phyloP scores from a whole-genome alignment of 1,140 invertebrate species.

The Papilio aristodemus region DNA sequence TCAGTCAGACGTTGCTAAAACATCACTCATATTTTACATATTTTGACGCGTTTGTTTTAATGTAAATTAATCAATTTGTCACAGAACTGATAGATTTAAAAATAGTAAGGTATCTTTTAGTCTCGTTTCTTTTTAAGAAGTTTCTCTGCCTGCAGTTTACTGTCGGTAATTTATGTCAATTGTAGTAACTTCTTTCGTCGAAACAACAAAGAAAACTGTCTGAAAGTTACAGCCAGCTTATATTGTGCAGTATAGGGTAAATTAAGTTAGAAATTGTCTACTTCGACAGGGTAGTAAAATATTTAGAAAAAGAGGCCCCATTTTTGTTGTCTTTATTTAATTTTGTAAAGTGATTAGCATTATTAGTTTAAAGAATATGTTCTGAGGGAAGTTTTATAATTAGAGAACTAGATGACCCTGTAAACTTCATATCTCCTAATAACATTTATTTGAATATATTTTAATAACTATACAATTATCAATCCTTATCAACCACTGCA shows the following conservation, averaged over 20 bases:
- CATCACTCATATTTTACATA: neutral
- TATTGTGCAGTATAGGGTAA: neutral
- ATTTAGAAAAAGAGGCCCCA: neutral
- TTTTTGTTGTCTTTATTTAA: too few relatives aligned
- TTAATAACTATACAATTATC: too few relatives aligned
- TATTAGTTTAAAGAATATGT: too few relatives aligned
- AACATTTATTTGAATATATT: too few relatives aligned
- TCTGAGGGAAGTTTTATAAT: too few relatives aligned
- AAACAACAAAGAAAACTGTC: constrained; percentile 20
- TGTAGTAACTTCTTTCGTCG: neutral
- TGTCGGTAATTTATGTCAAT: constrained; percentile 7
- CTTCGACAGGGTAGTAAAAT: constrained; percentile 3
- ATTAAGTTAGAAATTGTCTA: constrained; percentile 18
- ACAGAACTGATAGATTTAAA: too few relatives aligned
- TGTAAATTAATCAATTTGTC: too few relatives aligned
- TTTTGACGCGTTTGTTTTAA: too few relatives aligned
- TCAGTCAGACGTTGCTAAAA: neutral
- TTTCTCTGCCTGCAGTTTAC: neutral
- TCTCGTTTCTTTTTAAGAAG: neutral
- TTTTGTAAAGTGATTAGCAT: too few relatives aligned
- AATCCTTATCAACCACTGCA: too few relatives aligned
- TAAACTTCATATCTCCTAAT: too few relatives aligned
- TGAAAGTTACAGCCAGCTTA: constrained; percentile 4
- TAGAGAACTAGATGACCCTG: too few relatives aligned
- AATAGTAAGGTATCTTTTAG: neutral